phyloP scores from a whole-genome alignment of 2,797 vertebrate genomes.

The Darevskia mixta region DNA sequence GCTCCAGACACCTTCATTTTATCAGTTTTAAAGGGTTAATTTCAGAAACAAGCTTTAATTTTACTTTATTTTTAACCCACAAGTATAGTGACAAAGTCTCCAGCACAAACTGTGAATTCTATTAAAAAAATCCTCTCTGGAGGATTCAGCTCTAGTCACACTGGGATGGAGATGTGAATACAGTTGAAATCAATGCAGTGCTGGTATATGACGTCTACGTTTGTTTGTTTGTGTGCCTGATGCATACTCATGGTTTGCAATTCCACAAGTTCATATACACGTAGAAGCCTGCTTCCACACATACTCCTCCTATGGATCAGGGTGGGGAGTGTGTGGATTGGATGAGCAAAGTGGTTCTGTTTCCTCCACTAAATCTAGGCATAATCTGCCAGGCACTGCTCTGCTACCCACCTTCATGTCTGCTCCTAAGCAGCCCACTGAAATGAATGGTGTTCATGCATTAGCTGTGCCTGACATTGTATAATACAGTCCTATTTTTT shows the following conservation, averaged over 20 bases:
- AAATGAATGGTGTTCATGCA: slow-evolving; percentile 30
- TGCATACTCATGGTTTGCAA: neutral
- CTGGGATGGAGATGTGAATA: neutral
- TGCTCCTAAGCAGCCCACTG: slow-evolving; percentile 11
- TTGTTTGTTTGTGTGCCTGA: neutral
- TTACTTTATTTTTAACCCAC: slow-evolving; percentile 51
- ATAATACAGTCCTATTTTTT: slow-evolving; percentile 31
- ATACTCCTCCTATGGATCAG: neutral
- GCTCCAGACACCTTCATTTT: slow-evolving; percentile 72
- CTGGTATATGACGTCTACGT: neutral
- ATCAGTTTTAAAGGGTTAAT: slow-evolving; percentile 67
- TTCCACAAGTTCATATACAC: neutral
- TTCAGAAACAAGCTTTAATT: slow-evolving; percentile 54
- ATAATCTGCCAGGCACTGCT: neutral
- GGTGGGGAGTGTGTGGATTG: slow-evolving; percentile 62
- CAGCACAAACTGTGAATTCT: slow-evolving; percentile 82
- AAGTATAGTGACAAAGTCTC: slow-evolving; percentile 69
- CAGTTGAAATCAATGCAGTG: neutral
- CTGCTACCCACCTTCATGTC: slow-evolving; percentile 20
- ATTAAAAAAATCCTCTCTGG: slow-evolving; percentile 67
- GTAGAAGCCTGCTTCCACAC: neutral
- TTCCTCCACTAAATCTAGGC: slow-evolving; percentile 71
- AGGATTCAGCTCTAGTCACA: slow-evolving; percentile 23
- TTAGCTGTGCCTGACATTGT: slow-evolving; percentile 17
- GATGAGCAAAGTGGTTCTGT: slow-evolving; percentile 67